Base-by-base conservation (phyloP, 2,797 vertebrate species). In the Paramormyrops hopkinsi region DNA sequence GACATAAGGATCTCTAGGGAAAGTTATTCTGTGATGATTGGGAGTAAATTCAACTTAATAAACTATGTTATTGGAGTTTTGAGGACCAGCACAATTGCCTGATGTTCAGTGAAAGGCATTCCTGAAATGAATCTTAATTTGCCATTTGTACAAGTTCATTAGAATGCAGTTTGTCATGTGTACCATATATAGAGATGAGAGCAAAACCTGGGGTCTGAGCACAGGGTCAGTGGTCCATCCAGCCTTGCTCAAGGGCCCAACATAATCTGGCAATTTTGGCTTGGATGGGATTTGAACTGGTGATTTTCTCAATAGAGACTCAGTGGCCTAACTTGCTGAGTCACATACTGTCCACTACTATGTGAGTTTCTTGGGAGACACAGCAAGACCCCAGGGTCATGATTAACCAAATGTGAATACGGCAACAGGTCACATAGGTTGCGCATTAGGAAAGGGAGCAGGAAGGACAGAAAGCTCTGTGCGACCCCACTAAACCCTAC, bases 391-490 rank as follows among this genome's bases (percentile, higher is more conserved):
- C 48, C 22, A 12, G 48, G 4, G n/a, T 25, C 25, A 46, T 85
- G 51, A 85, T 50, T 85, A 51, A 25, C 51, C 22, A 51, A 50
- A 51, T 48, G 73, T 51, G n/a, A 85, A 51, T 46, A 46, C 0
- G 46, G 0, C 12, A 54, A 54, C 2, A 86, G 84, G 85, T 89
- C 85, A 88, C 84, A 76, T 56, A 84, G 79, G 89, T 84, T 8
- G 44, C 89, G 88, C 29, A 25, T 90, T 79, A 90, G 83, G 92
- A 92, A 90, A 83, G 88, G 56, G 33, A 86, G 48, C 62, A 87
- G 91, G 90, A 93, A 88, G 89, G 91, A 94, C 54, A 51, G 86
- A 56, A 76, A 73, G 65, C 14, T 83, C 83, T 65, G 87, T 9
- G 8, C 76, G 62, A 90, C 90, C 91, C 87, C 84, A 88, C 90